Conservation (phyloP, 2,113 vertebrate species). For the Psilopogon haemacephalus region DNA sequence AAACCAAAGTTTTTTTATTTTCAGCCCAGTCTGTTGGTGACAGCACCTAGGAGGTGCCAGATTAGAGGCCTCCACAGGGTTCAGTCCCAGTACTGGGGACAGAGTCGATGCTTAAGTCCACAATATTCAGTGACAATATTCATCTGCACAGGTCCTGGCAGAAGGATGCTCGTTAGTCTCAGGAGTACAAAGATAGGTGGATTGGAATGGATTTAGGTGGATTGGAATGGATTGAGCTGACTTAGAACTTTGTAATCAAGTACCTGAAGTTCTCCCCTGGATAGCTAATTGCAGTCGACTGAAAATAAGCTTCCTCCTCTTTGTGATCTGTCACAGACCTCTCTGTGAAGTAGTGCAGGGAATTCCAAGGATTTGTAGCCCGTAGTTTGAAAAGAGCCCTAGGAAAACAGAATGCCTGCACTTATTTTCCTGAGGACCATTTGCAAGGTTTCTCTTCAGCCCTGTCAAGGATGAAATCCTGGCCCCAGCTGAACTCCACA, state of each 20-base stretch:
- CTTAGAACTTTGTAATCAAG: neutral
- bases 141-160: neutral
- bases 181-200: neutral
- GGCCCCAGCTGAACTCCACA: constrained; percentile 41
- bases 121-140: neutral
- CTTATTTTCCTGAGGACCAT: constrained; percentile 15
- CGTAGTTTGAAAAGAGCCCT: neutral
- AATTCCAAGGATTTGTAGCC: neutral
- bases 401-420: neutral
- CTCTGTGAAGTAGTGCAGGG: neutral
- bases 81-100: neutral
- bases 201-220: neutral
- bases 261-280: neutral
- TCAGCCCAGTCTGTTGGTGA: neutral
- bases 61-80: neutral
- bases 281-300: neutral
- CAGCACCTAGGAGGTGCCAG: neutral
- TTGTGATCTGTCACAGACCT: neutral
- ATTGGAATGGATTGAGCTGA: neutral
- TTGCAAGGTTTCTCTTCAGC: constrained; percentile 1
- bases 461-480: constrained; percentile 29
- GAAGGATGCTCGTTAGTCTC: neutral
- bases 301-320: neutral
- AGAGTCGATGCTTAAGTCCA: neutral
- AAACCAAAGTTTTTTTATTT: neutral